These are phyloP conservation scores for Melipona bicolor DNA, from an alignment of 2,888 invertebrate genomes.

Conservation along the genomic window DNA sequence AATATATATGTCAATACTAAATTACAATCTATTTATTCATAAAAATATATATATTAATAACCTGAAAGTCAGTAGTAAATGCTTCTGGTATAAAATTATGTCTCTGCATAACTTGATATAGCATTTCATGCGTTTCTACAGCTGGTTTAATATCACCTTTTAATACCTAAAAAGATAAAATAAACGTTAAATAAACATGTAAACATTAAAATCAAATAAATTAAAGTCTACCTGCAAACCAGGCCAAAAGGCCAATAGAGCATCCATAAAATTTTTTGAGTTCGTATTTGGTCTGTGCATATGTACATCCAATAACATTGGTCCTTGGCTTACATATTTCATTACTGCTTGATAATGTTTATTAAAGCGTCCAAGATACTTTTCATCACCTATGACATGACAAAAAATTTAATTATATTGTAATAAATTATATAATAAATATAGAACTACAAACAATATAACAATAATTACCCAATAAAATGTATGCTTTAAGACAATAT, in stretches of 20 bases:
- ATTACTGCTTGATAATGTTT: constrained; percentile 97
- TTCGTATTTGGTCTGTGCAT: constrained; percentile 98
- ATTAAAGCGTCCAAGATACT: constrained; percentile 96
- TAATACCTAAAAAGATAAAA: constrained; percentile 85
- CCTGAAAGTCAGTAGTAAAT: constrained; percentile 98
- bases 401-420: background rate
- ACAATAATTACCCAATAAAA: constrained; percentile 88
- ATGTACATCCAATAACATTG: constrained; percentile 96
- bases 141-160: constrained; percentile 98
- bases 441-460: background rate
- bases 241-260: constrained; percentile 98
- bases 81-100: constrained; percentile 99
- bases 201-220: constrained; percentile 66
- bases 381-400: constrained; percentile 89
- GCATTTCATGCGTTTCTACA: constrained; percentile 99
- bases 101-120: constrained; percentile 98
- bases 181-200: constrained; percentile 1
- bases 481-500: constrained; percentile 98
- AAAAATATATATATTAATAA: constrained; percentile 79
- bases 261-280: constrained; percentile 98
- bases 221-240: constrained; percentile 91
- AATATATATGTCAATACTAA: background rate
- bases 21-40: constrained; percentile 8
- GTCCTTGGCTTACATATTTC: constrained; percentile 98
- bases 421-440: background rate